A percentile compares a stretch with the other conserved stretches of the same genome.
Evolutionary conservation across 1,140 invertebrate species (phyloP).

Genomic region (Hylaeus anthracinus): DNA sequence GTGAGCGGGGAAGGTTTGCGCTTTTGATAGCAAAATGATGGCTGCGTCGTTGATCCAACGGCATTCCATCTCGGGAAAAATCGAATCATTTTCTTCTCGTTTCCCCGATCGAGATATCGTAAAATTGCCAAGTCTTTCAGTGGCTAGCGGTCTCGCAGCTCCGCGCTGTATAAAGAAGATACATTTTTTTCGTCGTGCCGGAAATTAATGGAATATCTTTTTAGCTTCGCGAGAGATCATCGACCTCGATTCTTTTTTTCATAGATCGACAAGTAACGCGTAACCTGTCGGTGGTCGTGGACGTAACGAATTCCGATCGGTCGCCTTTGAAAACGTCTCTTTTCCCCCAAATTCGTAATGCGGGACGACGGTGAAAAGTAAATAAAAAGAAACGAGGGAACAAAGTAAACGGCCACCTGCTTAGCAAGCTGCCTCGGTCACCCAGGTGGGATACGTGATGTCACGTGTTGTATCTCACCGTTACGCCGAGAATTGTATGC

Average conservation of each 20-base stretch:
- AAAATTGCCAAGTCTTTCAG: not conserved
- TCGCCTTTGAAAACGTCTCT: not conserved
- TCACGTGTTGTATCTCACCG: constrained; percentile 47
- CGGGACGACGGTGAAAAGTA: constrained; percentile 1
- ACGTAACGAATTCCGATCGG: not conserved
- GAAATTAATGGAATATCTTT: not conserved
- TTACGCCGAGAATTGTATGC: constrained; percentile 48
- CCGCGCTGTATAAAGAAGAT: not conserved
- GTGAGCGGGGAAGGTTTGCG: constrained; percentile 1
- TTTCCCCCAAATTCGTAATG: not conserved
- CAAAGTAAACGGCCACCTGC: constrained; percentile 29
- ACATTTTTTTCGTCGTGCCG: not conserved
- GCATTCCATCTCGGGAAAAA: not conserved
- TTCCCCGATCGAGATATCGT: not conserved
- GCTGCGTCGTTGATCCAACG: not conserved
- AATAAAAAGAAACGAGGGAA: not conserved
- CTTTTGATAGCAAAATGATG: not conserved
- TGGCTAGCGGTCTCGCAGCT: not conserved
- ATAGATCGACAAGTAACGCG: not conserved
- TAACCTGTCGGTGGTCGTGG: not conserved
- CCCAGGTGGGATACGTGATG: constrained; percentile 34
- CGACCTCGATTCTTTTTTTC: not conserved
- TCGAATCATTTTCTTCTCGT: not conserved
- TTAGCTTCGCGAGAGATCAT: not conserved
- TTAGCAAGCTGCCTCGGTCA: constrained; percentile 37